Evolutionary conservation across 2,888 invertebrate genomes (phyloP).

Genomic region (Geophilus truncorum): DNA sequence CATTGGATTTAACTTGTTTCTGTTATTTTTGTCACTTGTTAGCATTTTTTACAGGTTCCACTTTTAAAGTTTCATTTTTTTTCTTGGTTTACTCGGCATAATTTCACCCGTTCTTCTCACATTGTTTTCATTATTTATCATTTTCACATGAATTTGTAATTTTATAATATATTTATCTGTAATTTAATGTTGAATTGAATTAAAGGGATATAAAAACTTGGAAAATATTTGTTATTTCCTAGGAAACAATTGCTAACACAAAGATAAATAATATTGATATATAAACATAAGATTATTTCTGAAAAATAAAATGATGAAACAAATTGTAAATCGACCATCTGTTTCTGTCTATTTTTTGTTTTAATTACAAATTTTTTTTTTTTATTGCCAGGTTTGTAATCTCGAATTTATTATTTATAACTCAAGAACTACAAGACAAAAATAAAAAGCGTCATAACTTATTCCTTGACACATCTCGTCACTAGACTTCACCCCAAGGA

Average conservation of each 20-base stretch:
- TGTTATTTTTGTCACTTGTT: not conserved
- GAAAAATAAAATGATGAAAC: too few species aligned
- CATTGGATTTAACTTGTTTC: not conserved
- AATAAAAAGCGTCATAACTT: not conserved
- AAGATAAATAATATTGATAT: too few species aligned
- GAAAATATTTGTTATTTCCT: too few species aligned
- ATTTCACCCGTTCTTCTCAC: not conserved
- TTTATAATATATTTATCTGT: not conserved
- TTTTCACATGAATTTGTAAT: not conserved
- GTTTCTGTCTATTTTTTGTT: too few species aligned
- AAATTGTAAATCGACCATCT: too few species aligned
- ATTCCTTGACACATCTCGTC: not conserved
- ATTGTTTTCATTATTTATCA: not conserved
- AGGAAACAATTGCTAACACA: too few species aligned
- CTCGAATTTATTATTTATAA: too few species aligned
- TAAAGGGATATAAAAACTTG: not conserved
- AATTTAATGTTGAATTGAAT: not conserved
- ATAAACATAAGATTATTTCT: too few species aligned
- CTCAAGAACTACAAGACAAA: too few species aligned
- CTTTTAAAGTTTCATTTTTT: not conserved
- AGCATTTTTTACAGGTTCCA: not conserved
- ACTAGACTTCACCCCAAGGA: not conserved
- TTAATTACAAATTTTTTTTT: too few species aligned
- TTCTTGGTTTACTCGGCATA: not conserved
- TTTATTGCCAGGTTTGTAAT: too few species aligned